Conservation (phyloP, 2,888 invertebrate species). For the Anorthoa munda region DNA sequence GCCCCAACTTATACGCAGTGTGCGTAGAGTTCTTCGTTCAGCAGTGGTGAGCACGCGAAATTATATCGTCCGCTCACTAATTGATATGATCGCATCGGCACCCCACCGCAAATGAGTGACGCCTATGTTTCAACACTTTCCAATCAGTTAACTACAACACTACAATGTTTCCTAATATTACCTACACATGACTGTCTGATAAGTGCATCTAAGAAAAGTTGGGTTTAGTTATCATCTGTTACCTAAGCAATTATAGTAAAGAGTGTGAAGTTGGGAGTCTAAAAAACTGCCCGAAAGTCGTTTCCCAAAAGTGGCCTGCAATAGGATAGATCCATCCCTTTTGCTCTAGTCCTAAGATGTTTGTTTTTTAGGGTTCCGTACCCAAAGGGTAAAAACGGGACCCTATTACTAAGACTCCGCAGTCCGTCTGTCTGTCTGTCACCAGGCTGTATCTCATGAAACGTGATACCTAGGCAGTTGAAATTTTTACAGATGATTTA, state of each 20-base stretch:
- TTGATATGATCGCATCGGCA: constrained; percentile 64
- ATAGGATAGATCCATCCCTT: not conserved
- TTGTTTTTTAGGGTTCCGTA: too few relatives aligned
- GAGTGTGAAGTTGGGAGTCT: not conserved
- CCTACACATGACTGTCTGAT: not conserved
- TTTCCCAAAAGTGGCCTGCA: not conserved
- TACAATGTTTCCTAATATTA: constrained; percentile 17
- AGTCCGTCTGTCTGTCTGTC: too few relatives aligned
- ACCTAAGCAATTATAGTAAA: not conserved
- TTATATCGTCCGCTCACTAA: constrained; percentile 71
- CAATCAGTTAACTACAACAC: constrained; percentile 32
- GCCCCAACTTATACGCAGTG: constrained; percentile 62
- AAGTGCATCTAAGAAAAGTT: not conserved
- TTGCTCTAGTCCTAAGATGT: too few relatives aligned
- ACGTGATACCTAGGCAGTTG: too few relatives aligned
- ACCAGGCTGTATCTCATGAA: too few relatives aligned
- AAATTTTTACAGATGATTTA: too few relatives aligned
- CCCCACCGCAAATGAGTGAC: constrained; percentile 34
- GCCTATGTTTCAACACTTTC: constrained; percentile 60
- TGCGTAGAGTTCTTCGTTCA: constrained; percentile 84
- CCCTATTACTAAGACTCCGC: too few relatives aligned
- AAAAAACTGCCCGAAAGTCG: not conserved
- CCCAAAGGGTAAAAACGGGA: too few relatives aligned
- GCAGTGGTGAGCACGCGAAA: constrained; percentile 86
- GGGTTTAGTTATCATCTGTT: not conserved